Base-by-base conservation (phyloP, 2,888 invertebrate genomes). In the Dynastes hyllus region DNA sequence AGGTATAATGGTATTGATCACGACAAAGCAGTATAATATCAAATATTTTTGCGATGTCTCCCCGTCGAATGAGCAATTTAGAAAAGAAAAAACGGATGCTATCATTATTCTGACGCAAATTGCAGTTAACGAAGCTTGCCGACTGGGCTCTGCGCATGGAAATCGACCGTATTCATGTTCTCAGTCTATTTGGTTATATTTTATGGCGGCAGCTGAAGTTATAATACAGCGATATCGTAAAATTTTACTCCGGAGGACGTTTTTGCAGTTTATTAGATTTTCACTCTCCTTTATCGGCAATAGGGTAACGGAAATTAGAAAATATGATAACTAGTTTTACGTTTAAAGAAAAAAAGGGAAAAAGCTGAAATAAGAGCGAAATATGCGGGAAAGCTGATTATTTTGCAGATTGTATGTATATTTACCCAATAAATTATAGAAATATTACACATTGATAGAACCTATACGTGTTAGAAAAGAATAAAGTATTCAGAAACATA, bases 61-160 rank as follows among this genome's bases (percentile, higher is more conserved):
- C 45, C 45, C 45, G 2, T 45, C 45, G 45, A 45, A 45, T 11
- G 45, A 51, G 29, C 51, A 69, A 69, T 69, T 69, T 69, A 69
- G 51, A 69, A 37, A 37, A 51, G 50, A 69, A 51, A 69, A 69
- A 69, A 69, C n/a, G 50, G 51, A 51, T 69, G 29, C 69, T 22
- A 4, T 29, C 69, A n/a, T 69, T 69, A 51, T 29, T 11, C 51
- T 51, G 69, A 69, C 69, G 69, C 69, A 51, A 51, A 69, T 69
- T 51, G 51, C 51, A 51, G 51, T 51, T 27, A 51, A 69, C 69
- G 13, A 13, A 51, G 27, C 29, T 50, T 50, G 13, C 27, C 22
- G 29, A 22, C 51, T n/a, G 69, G 13, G 51, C 55, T n/a, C 16
- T 22, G 22, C 16, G 6, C 22, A 22, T 58, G 2, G 69, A 4